phyloP scores from a whole-genome alignment of 23 tunicate genomes.

The Styela plicata region DNA sequence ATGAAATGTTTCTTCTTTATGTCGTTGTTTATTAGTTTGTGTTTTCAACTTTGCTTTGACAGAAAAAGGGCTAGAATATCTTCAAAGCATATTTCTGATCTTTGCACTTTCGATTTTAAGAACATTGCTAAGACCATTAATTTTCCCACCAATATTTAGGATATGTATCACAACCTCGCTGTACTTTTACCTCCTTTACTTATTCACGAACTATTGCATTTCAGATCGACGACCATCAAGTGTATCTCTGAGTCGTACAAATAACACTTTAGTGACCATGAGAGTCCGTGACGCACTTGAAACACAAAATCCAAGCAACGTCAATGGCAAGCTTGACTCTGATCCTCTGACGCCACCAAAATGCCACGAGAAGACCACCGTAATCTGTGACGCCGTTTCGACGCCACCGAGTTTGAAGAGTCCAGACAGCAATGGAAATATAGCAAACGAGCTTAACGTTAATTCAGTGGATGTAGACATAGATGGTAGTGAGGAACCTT shows the following conservation, averaged over 20 bases:
- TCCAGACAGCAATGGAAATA: background rate
- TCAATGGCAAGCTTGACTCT: background rate
- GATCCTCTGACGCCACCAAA: background rate
- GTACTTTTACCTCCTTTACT: too few relatives aligned
- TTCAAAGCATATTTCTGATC: too few relatives aligned
- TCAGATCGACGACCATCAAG: slow-evolving; percentile 3
- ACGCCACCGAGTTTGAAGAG: background rate
- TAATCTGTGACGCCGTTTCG: background rate
- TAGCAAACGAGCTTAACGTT: background rate
- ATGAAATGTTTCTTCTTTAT: too few relatives aligned
- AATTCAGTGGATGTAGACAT: background rate
- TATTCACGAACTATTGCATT: too few relatives aligned
- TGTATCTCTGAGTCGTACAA: slow-evolving; percentile 10
- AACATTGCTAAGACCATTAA: too few relatives aligned
- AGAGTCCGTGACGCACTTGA: background rate
- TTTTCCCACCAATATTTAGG: too few relatives aligned
- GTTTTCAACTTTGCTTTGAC: too few relatives aligned
- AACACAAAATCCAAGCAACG: background rate
- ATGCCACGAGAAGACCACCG: background rate
- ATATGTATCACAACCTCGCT: too few relatives aligned
- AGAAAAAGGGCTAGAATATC: too few relatives aligned
- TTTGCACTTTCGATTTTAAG: too few relatives aligned
- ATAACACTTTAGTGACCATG: background rate
- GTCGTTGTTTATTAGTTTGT: too few relatives aligned
- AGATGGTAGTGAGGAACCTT: background rate